These are phyloP conservation scores for Atherinosoma microstoma DNA, from an alignment of 2,797 vertebrate species.

Conservation along the genomic window DNA sequence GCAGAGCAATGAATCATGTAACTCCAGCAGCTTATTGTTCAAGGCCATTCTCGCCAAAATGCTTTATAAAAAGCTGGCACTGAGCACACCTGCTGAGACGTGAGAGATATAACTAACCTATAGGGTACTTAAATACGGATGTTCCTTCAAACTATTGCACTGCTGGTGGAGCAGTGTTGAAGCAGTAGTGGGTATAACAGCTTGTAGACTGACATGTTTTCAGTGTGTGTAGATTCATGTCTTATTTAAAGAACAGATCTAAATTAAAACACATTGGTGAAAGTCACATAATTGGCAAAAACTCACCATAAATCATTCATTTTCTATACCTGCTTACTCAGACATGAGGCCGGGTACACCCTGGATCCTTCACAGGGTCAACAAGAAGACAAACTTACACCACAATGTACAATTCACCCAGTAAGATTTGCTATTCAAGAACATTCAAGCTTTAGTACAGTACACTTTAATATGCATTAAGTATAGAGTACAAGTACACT, in stretches of 20 bases:
- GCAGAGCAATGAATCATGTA: background rate
- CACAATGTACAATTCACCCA: too few species aligned
- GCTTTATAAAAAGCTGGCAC: background rate
- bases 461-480: too few species aligned
- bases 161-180: background rate
- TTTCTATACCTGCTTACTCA: too few species aligned
- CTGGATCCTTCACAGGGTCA: too few species aligned
- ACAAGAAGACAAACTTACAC: too few species aligned
- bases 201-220: background rate
- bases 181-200: background rate
- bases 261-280: background rate
- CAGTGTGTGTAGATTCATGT: background rate
- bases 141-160: background rate
- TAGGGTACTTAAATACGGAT: background rate
- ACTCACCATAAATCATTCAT: background rate
- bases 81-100: background rate
- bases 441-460: background rate
- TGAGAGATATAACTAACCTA: background rate
- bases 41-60: background rate
- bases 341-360: too few species aligned
- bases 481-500: too few species aligned
- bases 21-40: background rate
- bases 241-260: background rate
- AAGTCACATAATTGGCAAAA: background rate
- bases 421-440: background rate